Evolutionary conservation across 2,113 vertebrate genomes (phyloP), one percentile per base, ranked within the genome.

Genomic region (Arothron firmamentum): DNA sequence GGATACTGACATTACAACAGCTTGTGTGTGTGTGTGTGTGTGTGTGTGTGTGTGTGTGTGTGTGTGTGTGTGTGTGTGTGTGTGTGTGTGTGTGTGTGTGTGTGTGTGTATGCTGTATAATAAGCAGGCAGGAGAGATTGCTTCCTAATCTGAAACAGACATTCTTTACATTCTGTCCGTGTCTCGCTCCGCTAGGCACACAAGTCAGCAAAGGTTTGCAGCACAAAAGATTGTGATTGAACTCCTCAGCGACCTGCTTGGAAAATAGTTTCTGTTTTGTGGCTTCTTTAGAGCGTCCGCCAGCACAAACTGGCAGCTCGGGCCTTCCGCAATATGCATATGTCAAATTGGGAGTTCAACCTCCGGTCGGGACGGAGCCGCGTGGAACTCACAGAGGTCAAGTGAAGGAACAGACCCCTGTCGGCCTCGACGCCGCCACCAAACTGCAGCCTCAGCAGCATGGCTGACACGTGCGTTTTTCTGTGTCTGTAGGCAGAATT

Each of bases 401-500:
- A 63, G 50, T 63, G 71, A 76, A 84, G 81, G 82, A 81, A 60
- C 52, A 71, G 73, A 77, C 77, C 82, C 79, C 59, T 55, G 47
- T 69, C 74, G 65, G 73, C 65, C 56, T 41, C 79, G 68, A 75
- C 71, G 81, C 75, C 77, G 74, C 67, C 57, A 41, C 68, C 59
- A 77, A 79, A 84, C n/a, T 85, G 86, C 86, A 79, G 64, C 67
- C 59, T 87, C 86, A 89, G 86, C 86, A 85, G 61, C 67, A 38
- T 12, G 73, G 73, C 65, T 83, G 84, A 87, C 82, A 69, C 70
- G 19, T 56, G 59, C 50, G 51, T 74, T 77, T 77, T 78, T 74
- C 81, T 79, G 70, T 80, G 79, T 87, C 73, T 78, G 82, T 83
- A 81, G 82, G 81, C 88, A 85, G 82, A 87, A 85, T 86, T 79